Percentiles rank a stretch among this genome's conserved stretches.
phyloP scores from a whole-genome alignment of 2,888 invertebrate genomes.

The Capitulum mitella region DNA sequence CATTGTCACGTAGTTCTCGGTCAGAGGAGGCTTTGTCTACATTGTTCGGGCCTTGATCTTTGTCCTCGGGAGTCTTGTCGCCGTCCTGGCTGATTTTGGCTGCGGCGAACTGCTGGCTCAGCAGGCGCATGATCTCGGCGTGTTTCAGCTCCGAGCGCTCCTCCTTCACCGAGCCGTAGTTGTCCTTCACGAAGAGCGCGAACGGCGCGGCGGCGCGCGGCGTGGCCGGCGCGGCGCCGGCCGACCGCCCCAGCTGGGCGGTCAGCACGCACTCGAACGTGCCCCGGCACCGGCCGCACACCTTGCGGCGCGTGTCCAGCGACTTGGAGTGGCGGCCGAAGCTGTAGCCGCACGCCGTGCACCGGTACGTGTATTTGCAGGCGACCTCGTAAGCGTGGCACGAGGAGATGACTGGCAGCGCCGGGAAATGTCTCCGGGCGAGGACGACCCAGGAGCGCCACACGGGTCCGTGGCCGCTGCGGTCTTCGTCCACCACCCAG shows the following conservation, averaged over 20 bases:
- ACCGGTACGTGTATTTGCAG: slow-evolving; percentile 72
- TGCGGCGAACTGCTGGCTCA: slow-evolving; percentile 61
- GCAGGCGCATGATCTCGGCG: slow-evolving; percentile 65
- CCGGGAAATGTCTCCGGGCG: slow-evolving; percentile 54
- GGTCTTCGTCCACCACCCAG: slow-evolving; percentile 68
- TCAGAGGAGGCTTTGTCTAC: no score
- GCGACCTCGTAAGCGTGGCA: slow-evolving; percentile 80
- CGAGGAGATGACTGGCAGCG: slow-evolving; percentile 68
- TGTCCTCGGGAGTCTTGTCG: no score
- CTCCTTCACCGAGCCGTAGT: slow-evolving; percentile 51
- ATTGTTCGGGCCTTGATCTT: no score
- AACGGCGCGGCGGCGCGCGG: slow-evolving; percentile 55
- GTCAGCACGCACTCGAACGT: slow-evolving; percentile 62
- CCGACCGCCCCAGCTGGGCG: slow-evolving; percentile 26
- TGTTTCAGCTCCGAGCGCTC: slow-evolving; percentile 46
- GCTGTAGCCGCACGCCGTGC: slow-evolving; percentile 49
- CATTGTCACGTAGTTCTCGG: no score
- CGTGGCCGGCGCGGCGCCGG: slow-evolving; percentile 40
- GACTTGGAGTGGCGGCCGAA: slow-evolving; percentile 74
- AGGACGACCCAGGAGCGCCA: slow-evolving; percentile 70
- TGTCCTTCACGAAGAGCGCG: slow-evolving; percentile 63
- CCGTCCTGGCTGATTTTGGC: slow-evolving; percentile 44
- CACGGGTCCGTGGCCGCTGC: slow-evolving; percentile 71
- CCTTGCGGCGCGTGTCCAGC: slow-evolving; percentile 60
- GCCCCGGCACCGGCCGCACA: slow-evolving; percentile 66